These are phyloP conservation scores for Peucedramus taeniatus DNA, from an alignment of 2,113 vertebrate species.

Conservation along the genomic window DNA sequence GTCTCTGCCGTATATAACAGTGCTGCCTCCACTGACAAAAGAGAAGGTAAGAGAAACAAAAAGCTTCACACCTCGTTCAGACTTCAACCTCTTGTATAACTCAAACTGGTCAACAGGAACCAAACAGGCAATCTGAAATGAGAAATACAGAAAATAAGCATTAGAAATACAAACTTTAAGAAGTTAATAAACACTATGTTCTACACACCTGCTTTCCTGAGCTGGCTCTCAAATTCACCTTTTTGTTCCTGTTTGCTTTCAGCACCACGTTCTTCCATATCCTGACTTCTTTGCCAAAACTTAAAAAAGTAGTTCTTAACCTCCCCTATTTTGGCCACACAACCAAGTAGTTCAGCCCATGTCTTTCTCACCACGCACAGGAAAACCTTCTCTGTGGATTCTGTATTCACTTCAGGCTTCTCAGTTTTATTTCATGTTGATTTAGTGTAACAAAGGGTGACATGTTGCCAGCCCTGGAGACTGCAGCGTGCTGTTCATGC, in stretches of 20 bases:
- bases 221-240: neutral
- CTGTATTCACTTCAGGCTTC: neutral
- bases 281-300: neutral
- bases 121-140: constrained; percentile 85
- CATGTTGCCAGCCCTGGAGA: neutral
- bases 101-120: constrained; percentile 82
- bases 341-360: neutral
- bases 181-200: neutral
- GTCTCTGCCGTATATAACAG: neutral
- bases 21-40: neutral
- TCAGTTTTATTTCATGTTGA: neutral
- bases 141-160: constrained; percentile 21
- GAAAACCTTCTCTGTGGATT: neutral
- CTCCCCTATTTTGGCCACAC: neutral
- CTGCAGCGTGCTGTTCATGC: neutral
- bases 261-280: rapidly evolving
- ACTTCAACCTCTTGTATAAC: constrained; percentile 87
- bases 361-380: neutral
- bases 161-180: neutral
- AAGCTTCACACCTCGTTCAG: constrained; percentile 84
- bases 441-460: neutral
- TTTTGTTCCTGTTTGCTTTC: neutral
- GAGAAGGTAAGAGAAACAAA: neutral
- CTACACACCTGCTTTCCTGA: neutral
- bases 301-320: neutral